phyloP scores from a whole-genome alignment of 2,888 invertebrate species.

The Ornithoptera priamus region DNA sequence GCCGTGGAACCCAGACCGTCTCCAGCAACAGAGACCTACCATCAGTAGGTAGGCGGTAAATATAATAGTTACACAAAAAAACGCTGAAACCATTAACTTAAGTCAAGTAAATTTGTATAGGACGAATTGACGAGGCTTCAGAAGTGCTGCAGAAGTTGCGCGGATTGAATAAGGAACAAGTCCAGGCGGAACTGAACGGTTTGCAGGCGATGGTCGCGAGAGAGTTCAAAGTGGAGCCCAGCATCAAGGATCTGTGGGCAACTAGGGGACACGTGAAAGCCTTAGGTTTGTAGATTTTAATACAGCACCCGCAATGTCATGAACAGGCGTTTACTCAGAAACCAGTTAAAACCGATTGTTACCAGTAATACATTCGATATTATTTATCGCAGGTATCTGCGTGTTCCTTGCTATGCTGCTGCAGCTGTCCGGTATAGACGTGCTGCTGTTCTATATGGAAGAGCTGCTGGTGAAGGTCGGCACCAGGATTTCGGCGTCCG shows the following conservation, averaged over 20 bases:
- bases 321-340: not conserved
- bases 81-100: not conserved
- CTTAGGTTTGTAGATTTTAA: slow-evolving; percentile 63
- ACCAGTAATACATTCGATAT: slow-evolving; percentile 6
- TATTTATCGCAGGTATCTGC: slow-evolving; percentile 72
- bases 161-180: slow-evolving; percentile 77
- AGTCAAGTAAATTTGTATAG: slow-evolving; percentile 38
- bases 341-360: too few relatives aligned
- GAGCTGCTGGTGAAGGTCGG: slow-evolving; percentile 84
- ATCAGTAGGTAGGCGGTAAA: too few relatives aligned
- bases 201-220: slow-evolving; percentile 60
- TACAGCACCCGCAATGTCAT: too few relatives aligned
- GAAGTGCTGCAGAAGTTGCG: slow-evolving; percentile 84
- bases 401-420: slow-evolving; percentile 88
- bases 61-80: too few relatives aligned
- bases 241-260: slow-evolving; percentile 81
- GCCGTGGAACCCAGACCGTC: too few relatives aligned
- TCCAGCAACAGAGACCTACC: too few relatives aligned
- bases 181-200: slow-evolving; percentile 81
- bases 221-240: slow-evolving; percentile 62
- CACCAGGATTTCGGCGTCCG: slow-evolving; percentile 80
- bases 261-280: slow-evolving; percentile 86
- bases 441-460: slow-evolving; percentile 88
- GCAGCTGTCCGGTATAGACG: slow-evolving; percentile 90
- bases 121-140: slow-evolving; percentile 80